Percentiles rank a stretch among this genome's conserved stretches.
Conservation (phyloP, 2,113 vertebrate species). For the Acrocephalus kingi region DNA sequence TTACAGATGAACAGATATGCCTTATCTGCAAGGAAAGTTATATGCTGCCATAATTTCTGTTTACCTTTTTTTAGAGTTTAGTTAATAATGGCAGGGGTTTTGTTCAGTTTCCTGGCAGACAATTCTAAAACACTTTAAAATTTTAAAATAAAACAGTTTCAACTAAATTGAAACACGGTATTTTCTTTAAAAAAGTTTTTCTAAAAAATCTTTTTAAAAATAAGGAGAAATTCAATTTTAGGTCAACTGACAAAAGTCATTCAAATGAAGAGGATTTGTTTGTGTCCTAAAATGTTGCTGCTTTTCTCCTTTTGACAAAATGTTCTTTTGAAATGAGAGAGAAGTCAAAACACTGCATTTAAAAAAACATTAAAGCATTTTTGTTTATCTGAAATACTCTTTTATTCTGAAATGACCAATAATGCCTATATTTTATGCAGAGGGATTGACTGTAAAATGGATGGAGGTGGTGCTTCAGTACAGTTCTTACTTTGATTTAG, state of each 20-base stretch:
- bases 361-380: not conserved
- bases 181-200: not conserved
- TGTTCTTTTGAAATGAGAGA: not conserved
- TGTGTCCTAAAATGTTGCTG: not conserved
- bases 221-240: not conserved
- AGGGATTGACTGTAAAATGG: not conserved
- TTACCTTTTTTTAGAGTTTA: not conserved
- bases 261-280: not conserved
- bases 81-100: fast-evolving
- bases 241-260: not conserved
- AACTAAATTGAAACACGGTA: fast-evolving
- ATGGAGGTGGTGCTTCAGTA: not conserved
- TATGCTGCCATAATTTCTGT: not conserved
- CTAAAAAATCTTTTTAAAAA: not conserved
- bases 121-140: not conserved
- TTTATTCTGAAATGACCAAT: not conserved
- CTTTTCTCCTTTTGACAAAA: not conserved
- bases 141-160: not conserved
- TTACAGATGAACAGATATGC: not conserved
- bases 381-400: not conserved
- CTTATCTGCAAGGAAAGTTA: not conserved
- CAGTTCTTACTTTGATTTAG: not conserved
- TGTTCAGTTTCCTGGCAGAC: not conserved
- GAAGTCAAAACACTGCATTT: not conserved
- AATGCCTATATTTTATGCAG: not conserved